Evolutionary conservation across 2,113 vertebrate genomes (phyloP), one percentile per base, ranked within the genome.

Genomic region (Podocnemis expansa): DNA sequence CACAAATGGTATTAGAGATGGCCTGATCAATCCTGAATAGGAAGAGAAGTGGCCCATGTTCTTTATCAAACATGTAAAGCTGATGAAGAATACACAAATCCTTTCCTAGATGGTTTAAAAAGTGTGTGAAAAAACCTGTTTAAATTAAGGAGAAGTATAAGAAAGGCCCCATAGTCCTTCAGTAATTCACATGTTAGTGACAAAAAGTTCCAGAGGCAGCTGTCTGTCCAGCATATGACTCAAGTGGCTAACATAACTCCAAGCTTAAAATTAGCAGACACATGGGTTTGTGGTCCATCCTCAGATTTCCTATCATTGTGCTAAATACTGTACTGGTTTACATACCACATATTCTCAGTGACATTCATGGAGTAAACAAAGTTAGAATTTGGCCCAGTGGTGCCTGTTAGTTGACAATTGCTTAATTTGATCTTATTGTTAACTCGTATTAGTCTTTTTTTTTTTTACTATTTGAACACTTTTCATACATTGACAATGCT

Each of bases 1-100:
- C 89, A 89, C 10, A 87, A 94, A 94, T 51, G 86, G 45, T 22
- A 52, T 41, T 80, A 92, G 88, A 93, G 49, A 25, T 17, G 27
- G 89, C 29, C 73, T 29, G 38, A 63, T 80, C 83, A 34, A 29
- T 51, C 47, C 85, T 0, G 10, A 81, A 13, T 67, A 91, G 88
- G 80, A 93, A 81, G 14, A 94, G 31, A 95, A 94, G 94, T 82
- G 27, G 10, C 56, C 93, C 31, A 43, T 82, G 80, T 14, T 24
- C n/a, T 83, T n/a, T 9, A 78, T 87, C 89, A 90, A 93, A 70
- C 81, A 89, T n/a, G 51, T 60, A n/a, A n/a, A 38, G 70, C 21
- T 0, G 3, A 31, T 2, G 55, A 94, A 92, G 83, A 67, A 76
- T 29, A 70, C 76, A 60, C 8, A 84, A 94, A 92, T 16, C 80